Base-by-base conservation (phyloP, 2,888 invertebrate genomes). In the Dolichopus griseipennis region DNA sequence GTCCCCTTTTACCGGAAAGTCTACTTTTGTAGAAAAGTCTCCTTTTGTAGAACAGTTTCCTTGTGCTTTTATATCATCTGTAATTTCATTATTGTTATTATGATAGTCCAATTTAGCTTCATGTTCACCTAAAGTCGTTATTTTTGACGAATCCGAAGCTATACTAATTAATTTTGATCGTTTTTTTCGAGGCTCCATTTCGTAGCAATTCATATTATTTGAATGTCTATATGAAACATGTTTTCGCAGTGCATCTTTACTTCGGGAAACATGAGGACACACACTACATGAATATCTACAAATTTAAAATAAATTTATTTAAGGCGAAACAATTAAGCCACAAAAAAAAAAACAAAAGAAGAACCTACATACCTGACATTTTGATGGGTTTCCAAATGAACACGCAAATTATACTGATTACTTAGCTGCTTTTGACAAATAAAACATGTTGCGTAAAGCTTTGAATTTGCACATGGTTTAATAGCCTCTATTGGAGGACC, bases 311-410 rank as follows among this genome's bases (percentile, higher is more conserved):
- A 34, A 15, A 64, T 4, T 18, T 20, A 27, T 66, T 33, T 66
- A 15, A 20, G 5, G 37, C 4, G 20, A 37, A 33, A 8, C 33
- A 65, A 69, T 62, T 37, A 43, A n/a, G n/a, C n/a, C n/a, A n/a
- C n/a, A n/a, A n/a, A 20, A 18, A 18, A 63, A 66, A 34, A 4
- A 62, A 68, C 20, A 68, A 64, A 65, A n/a, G 12, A 27, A 8
- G 37, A 61, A 20, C 27, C 21, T 2, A n/a, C 2, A 52, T 21
- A 81, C 81, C 81, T 88, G 66, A 92, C 88, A 72, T 93, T 93
- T 76, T 93, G 91, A 80, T 94, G 94, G 22, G 93, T 93, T 77
- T 94, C 94, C 88, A 94, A 89, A 76, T 94, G 94, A 70, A 94
- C 93, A 70, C 93, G 85, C 74, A 94, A 82, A 79, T 94, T 94